Evolutionary conservation across 2,113 vertebrate genomes (phyloP).

Genomic region (Talpa occidentalis): DNA sequence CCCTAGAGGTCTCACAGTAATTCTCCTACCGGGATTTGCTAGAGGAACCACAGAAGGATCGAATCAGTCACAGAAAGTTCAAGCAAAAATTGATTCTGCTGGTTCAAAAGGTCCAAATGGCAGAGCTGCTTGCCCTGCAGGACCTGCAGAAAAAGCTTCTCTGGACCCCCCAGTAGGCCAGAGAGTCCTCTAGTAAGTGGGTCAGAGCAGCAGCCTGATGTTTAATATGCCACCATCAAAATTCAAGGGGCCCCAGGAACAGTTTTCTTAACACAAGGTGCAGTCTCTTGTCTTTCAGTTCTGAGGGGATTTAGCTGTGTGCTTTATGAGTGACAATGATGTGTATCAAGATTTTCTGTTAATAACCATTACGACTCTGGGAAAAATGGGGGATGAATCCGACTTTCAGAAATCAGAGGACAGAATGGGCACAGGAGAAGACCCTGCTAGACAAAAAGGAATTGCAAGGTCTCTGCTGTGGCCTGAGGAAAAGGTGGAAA

Average conservation of each 20-base stretch:
- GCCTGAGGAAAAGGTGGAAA: neutral
- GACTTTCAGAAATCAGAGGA: neutral
- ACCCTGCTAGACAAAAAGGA: neutral
- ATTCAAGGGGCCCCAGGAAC: neutral
- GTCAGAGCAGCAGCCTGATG: neutral
- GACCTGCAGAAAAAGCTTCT: neutral
- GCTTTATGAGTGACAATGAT: neutral
- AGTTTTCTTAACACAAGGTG: neutral
- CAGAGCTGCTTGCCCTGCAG: neutral
- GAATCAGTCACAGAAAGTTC: conserved; percentile 52
- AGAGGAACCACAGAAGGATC: neutral
- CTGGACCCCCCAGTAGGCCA: neutral
- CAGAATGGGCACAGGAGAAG: neutral
- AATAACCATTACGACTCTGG: neutral
- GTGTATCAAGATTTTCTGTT: neutral
- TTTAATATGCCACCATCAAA: neutral
- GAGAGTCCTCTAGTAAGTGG: neutral
- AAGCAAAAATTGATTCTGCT: conserved; percentile 58
- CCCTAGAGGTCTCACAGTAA: neutral
- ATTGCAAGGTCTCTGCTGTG: accelerated
- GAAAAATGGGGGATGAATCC: neutral
- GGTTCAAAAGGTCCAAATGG: conserved; percentile 25
- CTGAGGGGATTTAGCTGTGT: neutral
- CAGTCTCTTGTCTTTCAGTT: neutral
- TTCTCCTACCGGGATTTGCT: conserved; percentile 44